phyloP scores from a whole-genome alignment of 1,140 invertebrate genomes.

The Teleopsis dalmanni region DNA sequence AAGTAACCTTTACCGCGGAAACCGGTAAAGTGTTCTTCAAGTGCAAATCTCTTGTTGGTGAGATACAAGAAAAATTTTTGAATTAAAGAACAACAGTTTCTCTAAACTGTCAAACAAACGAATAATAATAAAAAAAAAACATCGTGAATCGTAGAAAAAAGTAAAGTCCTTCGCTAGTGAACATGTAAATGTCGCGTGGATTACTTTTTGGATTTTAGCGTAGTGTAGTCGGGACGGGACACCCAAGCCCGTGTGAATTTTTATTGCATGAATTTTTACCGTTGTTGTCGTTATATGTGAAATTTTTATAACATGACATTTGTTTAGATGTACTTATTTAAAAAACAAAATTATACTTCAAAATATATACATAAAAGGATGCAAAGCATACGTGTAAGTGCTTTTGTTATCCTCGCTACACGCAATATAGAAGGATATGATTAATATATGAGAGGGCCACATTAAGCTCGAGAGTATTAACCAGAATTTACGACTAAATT shows the following conservation, averaged over 20 bases:
- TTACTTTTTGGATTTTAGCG: no score
- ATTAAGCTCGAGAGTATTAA: no score
- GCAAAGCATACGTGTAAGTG: neutral
- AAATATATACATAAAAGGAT: neutral
- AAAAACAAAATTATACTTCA: neutral
- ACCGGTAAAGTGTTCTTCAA: neutral
- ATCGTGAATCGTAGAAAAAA: neutral
- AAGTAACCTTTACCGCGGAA: neutral
- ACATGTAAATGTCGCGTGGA: neutral
- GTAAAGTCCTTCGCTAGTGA: neutral
- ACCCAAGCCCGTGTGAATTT: conserved; percentile 28
- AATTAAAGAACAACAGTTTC: no score
- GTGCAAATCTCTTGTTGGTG: conserved; percentile 1
- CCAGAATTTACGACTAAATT: no score
- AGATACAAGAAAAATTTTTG: neutral
- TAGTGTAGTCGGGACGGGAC: no score
- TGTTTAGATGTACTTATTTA: neutral
- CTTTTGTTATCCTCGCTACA: neutral
- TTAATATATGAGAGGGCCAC: no score
- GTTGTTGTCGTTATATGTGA: neutral
- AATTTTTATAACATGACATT: neutral
- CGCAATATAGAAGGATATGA: no score
- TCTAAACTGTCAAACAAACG: no score
- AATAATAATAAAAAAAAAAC: neutral
- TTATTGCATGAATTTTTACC: conserved; percentile 38